Evolutionary conservation across 2,888 invertebrate genomes (phyloP).

Genomic region (Deilephila elpenor): DNA sequence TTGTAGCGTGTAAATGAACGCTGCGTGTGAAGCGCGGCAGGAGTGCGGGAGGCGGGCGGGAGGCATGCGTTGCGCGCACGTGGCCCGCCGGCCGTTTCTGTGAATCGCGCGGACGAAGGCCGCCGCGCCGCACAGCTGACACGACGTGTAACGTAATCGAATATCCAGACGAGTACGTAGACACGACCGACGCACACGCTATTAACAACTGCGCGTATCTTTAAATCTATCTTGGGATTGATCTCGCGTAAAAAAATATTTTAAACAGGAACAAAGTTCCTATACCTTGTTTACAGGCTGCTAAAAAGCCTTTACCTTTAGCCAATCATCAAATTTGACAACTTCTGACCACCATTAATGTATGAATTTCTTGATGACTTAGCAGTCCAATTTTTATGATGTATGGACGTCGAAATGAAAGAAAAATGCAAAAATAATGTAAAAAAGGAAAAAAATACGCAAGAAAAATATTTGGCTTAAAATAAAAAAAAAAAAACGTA

Average conservation of each 20-base stretch:
- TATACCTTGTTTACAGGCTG: background rate
- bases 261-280: too few species aligned
- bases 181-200: conserved; percentile 38
- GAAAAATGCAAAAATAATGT: too few species aligned
- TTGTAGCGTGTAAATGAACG: conserved; percentile 15
- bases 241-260: background rate
- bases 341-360: too few species aligned
- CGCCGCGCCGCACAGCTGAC: conserved; percentile 26
- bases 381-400: too few species aligned
- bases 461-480: too few species aligned
- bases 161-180: conserved; percentile 47
- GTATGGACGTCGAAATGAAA: too few species aligned
- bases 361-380: too few species aligned
- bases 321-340: background rate
- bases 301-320: background rate
- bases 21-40: background rate
- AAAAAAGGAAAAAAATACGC: too few species aligned
- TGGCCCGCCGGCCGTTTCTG: conserved; percentile 13
- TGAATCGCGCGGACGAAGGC: conserved; percentile 38
- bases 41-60: background rate
- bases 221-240: background rate
- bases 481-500: too few species aligned
- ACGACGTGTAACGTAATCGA: conserved; percentile 49
- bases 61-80: background rate
- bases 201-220: background rate